A percentile compares a stretch with the other conserved stretches of the same genome.
Conservation (phyloP, 2,113 vertebrate species). For the Crocuta crocuta region DNA sequence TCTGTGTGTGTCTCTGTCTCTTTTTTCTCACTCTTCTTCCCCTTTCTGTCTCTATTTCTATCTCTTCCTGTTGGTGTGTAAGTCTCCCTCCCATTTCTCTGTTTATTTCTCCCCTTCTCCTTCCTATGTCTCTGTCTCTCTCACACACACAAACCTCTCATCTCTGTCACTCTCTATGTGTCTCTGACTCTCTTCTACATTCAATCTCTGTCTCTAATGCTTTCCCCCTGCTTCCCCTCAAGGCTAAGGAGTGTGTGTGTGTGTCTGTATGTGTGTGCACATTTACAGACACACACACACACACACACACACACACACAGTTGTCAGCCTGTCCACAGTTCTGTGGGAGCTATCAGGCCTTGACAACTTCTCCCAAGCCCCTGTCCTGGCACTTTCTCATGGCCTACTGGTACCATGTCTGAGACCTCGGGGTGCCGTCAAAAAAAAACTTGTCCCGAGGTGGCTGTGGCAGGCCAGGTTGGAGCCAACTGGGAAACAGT, state of each 20-base stretch:
- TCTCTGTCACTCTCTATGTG: neutral
- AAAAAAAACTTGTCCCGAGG: neutral
- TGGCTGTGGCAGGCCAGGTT: neutral
- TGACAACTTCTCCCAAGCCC: neutral
- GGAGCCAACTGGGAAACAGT: neutral
- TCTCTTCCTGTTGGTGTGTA: neutral
- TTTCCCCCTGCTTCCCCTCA: conserved; percentile 42
- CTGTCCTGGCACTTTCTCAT: neutral
- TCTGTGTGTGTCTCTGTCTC: neutral
- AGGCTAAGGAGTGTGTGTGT: neutral
- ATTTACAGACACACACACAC: neutral
- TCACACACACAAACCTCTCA: neutral
- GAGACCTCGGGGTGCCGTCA: neutral
- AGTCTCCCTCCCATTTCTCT: neutral
- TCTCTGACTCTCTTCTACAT: neutral
- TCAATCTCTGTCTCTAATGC: conserved; percentile 19
- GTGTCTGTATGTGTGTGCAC: neutral
- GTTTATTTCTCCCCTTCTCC: neutral
- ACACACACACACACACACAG: neutral
- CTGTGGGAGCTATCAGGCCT: neutral
- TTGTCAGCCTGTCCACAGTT: neutral
- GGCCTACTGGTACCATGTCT: neutral
- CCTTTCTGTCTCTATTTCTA: neutral
- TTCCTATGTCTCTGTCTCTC: neutral
- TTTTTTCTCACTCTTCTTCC: neutral